Conservation (phyloP, 2,113 vertebrate genomes). For the Oryzias melastigma region DNA sequence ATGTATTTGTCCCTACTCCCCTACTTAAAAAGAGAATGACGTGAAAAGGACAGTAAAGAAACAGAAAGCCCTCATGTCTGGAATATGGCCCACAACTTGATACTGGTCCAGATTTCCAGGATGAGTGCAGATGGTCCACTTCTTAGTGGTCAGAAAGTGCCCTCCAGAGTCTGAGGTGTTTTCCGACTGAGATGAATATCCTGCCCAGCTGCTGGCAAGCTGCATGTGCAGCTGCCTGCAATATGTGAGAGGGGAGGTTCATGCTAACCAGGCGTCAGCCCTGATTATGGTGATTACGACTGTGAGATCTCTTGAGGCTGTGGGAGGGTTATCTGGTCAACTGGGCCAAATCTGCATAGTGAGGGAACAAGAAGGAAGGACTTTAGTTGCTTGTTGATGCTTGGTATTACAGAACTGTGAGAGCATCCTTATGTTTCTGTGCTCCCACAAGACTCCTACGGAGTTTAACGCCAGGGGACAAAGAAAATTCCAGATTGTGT, state of each 20-base stretch:
- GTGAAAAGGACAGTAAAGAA: too few relatives aligned
- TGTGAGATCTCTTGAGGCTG: slow-evolving; percentile 79
- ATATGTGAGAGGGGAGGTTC: slow-evolving; percentile 73
- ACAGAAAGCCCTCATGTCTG: too few relatives aligned
- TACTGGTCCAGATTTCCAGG: too few relatives aligned
- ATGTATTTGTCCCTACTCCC: too few relatives aligned
- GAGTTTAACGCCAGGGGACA: too few relatives aligned
- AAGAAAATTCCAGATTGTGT: too few relatives aligned
- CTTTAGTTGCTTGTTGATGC: slow-evolving; percentile 2
- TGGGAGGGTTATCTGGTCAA: slow-evolving; percentile 66
- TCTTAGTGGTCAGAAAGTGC: slow-evolving; percentile 22
- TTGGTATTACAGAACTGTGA: slow-evolving; percentile 6
- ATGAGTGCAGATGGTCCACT: neutral
- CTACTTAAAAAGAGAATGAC: too few relatives aligned
- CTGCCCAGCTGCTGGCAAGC: slow-evolving; percentile 52
- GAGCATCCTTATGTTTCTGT: neutral
- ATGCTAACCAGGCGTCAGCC: slow-evolving; percentile 84
- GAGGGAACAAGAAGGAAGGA: slow-evolving; percentile 11
- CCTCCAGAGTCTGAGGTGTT: slow-evolving; percentile 33
- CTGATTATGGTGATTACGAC: slow-evolving; percentile 87
- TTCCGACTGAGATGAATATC: slow-evolving; percentile 10
- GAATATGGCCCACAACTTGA: too few relatives aligned
- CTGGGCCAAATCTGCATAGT: slow-evolving; percentile 18
- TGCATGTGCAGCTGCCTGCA: slow-evolving; percentile 80
- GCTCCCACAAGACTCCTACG: too few relatives aligned